Conservation (phyloP, 2,888 invertebrate genomes). For the Dexiosoma caninum region DNA sequence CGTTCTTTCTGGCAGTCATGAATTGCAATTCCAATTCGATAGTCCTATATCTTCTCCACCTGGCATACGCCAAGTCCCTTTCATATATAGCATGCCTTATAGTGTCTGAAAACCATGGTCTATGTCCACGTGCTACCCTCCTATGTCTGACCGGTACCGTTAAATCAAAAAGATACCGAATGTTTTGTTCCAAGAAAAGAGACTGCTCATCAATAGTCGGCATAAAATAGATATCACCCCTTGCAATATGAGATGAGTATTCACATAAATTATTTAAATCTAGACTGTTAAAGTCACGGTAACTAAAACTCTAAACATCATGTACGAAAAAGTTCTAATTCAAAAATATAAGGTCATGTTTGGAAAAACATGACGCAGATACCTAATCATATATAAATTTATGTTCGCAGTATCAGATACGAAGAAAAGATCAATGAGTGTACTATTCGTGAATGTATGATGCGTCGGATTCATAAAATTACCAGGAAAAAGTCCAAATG, state of each 20-base stretch:
- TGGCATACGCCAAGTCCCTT: not conserved
- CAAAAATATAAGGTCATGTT: not conserved
- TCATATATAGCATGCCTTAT: not conserved
- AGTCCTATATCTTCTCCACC: not conserved
- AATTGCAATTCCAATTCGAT: not conserved
- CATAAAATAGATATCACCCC: not conserved
- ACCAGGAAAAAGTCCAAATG: not conserved
- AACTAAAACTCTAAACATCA: not conserved
- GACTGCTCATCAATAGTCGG: not conserved
- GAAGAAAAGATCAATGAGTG: too few species aligned
- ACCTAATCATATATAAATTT: not conserved
- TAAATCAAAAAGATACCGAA: not conserved
- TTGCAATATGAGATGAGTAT: not conserved
- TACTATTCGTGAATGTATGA: too few species aligned
- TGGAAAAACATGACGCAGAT: not conserved
- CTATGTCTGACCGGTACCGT: not conserved
- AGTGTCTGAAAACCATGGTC: not conserved
- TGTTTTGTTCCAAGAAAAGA: not conserved
- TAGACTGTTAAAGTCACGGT: not conserved
- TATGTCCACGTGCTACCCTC: not conserved
- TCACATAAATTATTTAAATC: not conserved
- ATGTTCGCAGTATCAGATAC: not conserved
- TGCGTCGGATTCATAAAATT: too few species aligned
- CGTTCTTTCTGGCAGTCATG: not conserved
- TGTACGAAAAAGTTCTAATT: not conserved